phyloP scores from a whole-genome alignment of 2,888 invertebrate species.

The Scaptomyza parva region DNA sequence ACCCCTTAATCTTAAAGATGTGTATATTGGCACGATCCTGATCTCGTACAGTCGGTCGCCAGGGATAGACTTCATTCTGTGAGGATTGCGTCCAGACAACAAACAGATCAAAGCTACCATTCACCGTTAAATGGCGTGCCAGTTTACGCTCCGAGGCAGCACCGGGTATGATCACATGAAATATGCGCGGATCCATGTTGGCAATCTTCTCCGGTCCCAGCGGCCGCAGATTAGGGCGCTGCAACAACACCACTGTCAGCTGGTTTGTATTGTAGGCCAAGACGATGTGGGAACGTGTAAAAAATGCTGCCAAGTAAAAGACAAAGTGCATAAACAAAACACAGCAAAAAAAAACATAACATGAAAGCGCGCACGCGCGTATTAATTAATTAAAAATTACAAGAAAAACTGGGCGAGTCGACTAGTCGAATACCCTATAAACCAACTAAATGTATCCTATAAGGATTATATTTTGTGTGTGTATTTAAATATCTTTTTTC shows the following conservation, averaged over 20 bases:
- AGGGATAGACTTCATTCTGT: slow-evolving; percentile 95
- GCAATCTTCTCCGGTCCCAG: slow-evolving; percentile 87
- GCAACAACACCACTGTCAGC: slow-evolving; percentile 89
- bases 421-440: background rate
- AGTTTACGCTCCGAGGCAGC: slow-evolving; percentile 81
- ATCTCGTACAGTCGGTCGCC: slow-evolving; percentile 93
- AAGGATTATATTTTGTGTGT: too few species aligned
- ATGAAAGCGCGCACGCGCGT: slow-evolving; percentile 59
- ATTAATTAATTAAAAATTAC: slow-evolving; percentile 79
- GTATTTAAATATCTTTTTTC: too few species aligned
- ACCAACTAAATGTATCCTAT: background rate
- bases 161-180: slow-evolving; percentile 85
- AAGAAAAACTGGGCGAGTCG: slow-evolving; percentile 46
- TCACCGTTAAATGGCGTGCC: slow-evolving; percentile 83
- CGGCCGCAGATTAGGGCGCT: slow-evolving; percentile 86
- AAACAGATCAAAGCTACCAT: slow-evolving; percentile 85
- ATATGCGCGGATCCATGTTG: slow-evolving; percentile 89
- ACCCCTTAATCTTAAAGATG: slow-evolving; percentile 91
- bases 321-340: slow-evolving; percentile 72
- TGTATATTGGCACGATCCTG: slow-evolving; percentile 96
- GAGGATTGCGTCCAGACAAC: slow-evolving; percentile 94
- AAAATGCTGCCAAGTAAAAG: slow-evolving; percentile 86
- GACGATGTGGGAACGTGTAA: slow-evolving; percentile 89
- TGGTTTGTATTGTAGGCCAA: slow-evolving; percentile 89
- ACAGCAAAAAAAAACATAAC: slow-evolving; percentile 40